These are phyloP conservation scores for Liposcelis brunnea DNA, from an alignment of 2,888 invertebrate species.

Conservation along the genomic window DNA sequence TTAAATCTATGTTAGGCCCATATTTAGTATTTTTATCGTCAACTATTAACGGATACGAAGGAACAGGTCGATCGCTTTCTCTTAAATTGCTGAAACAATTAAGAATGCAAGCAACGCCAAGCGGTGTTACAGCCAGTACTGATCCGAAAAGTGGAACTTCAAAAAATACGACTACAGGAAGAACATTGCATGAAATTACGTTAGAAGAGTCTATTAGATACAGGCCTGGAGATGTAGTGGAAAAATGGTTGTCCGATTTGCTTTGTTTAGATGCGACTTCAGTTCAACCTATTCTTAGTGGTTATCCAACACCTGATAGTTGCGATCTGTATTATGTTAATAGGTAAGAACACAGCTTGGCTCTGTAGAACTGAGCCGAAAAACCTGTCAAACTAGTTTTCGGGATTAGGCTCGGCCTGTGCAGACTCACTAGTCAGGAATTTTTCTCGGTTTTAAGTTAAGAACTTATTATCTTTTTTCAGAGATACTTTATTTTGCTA, in stretches of 20 bases:
- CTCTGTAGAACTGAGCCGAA: too few species aligned
- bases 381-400: too few species aligned
- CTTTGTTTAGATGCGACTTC: slow-evolving; percentile 78
- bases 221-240: slow-evolving; percentile 63
- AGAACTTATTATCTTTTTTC: slow-evolving; percentile 19
- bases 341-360: slow-evolving; percentile 24
- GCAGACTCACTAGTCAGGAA: too few species aligned
- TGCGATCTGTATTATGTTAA: slow-evolving; percentile 82
- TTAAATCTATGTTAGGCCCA: slow-evolving; percentile 75
- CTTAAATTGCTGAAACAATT: slow-evolving; percentile 87
- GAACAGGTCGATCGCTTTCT: slow-evolving; percentile 90
- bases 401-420: too few species aligned
- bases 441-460: slow-evolving; percentile 5
- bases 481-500: slow-evolving; percentile 94
- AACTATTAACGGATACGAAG: slow-evolving; percentile 96
- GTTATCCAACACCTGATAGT: slow-evolving; percentile 73
- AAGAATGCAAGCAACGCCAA: slow-evolving; percentile 38
- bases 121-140: slow-evolving; percentile 30
- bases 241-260: slow-evolving; percentile 77
- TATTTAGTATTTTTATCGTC: slow-evolving; percentile 91
- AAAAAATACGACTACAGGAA: slow-evolving; percentile 30
- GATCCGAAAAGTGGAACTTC: slow-evolving; percentile 25
- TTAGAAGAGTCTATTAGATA: slow-evolving; percentile 93
- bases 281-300: slow-evolving; percentile 45
- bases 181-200: slow-evolving; percentile 41